Evolutionary conservation across 2,797 vertebrate genomes (phyloP), one percentile per base, ranked within the genome.

Genomic region (Enteromius viviparus): DNA sequence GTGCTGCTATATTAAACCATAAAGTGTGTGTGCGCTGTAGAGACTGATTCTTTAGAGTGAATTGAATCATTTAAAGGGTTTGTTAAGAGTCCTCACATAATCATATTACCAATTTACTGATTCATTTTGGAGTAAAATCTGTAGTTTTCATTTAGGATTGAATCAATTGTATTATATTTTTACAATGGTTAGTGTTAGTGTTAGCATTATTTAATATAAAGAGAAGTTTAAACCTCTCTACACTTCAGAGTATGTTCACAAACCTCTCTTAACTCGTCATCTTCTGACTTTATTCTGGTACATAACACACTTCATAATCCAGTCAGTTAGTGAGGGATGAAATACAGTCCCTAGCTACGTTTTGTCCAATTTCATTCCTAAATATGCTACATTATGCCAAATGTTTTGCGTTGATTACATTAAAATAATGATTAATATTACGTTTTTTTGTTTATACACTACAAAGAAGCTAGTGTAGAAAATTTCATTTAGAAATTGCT

Each of bases 1-100:
- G 80, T 69, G 74, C 62, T 60, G 58, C 81, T 81, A 69, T 85
- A 87, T 83, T 83, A 80, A 85, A 78, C 74, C 21, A 51, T 47
- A 69, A 9, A 58, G 7, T 19, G 19, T 55, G 17, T 51, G 49
- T 40, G 55, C 26, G 55, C 26, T 26, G 26, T 26, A 26, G 1
- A 26, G 26, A 26, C 26, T 26, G 26, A 26, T 26, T 26, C 26
- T 26, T 26, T 26, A 26, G 26, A 26, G 26, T 26, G 26, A 26
- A 12, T 3, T 7, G 26, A 55, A 26, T 76, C 74, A 17, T 75
- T 58, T 4, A 3, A 1, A 76, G 51, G 7, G 34, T 32, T 71
- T 71, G 1, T 29, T 26, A 0, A 17, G 40, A 34, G 10, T 55
- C 29, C 1, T 34, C 17, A 17, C 68, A 29, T 14, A 70, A 10